Percentiles rank a stretch among this genome's conserved stretches.
phyloP scores from a whole-genome alignment of 2,797 vertebrate species.

The Bradypodion ventrale region DNA sequence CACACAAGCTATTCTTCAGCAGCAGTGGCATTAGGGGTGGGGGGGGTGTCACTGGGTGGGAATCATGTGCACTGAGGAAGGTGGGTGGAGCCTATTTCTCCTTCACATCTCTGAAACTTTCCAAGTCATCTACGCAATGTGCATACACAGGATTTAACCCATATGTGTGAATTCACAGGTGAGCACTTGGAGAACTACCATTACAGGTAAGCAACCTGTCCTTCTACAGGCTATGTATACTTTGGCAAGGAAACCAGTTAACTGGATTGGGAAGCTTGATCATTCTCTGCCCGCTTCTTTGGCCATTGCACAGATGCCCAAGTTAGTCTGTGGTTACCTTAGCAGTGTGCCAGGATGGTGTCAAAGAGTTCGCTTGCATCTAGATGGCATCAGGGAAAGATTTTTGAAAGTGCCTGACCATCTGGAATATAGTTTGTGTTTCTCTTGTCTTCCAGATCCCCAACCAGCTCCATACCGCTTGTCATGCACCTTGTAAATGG shows the following conservation, averaged over 20 bases:
- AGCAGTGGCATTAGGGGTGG: too few relatives aligned
- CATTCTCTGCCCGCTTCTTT: neutral
- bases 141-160: too few relatives aligned
- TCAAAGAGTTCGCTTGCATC: neutral
- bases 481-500: constrained; percentile 96
- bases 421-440: neutral
- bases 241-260: neutral
- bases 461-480: constrained; percentile 86
- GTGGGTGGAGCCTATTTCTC: too few relatives aligned
- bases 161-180: too few relatives aligned
- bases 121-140: too few relatives aligned
- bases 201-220: neutral
- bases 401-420: neutral
- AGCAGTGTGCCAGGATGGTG: neutral
- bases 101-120: too few relatives aligned
- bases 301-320: neutral
- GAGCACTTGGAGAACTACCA: too few relatives aligned
- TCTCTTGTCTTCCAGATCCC: constrained; percentile 80
- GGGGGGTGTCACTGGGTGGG: too few relatives aligned
- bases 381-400: neutral
- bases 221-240: neutral
- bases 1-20: too few relatives aligned
- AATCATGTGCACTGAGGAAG: too few relatives aligned
- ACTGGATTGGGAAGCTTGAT: neutral
- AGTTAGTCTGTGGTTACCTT: neutral